Evolutionary conservation across 2,113 vertebrate genomes (phyloP).

Genomic region (Strigops habroptila): DNA sequence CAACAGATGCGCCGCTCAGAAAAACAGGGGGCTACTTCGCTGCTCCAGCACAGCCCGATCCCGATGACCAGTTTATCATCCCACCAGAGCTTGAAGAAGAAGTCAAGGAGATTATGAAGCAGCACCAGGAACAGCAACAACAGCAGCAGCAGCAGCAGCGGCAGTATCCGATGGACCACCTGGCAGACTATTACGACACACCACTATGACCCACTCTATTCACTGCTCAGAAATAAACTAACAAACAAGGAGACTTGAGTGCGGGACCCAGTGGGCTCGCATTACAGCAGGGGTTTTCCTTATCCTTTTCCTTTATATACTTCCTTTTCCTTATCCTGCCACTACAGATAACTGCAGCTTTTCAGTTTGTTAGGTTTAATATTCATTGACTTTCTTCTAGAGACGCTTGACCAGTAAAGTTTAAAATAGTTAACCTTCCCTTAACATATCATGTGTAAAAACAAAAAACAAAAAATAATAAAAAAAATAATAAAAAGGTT

Average conservation of each 20-base stretch:
- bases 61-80: conserved; percentile 96
- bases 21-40: conserved; percentile 94
- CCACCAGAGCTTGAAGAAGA: conserved; percentile 97
- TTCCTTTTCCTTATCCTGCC: conserved; percentile 42
- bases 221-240: conserved; percentile 16
- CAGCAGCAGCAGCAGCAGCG: conserved; percentile 82
- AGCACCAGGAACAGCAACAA: conserved; percentile 89
- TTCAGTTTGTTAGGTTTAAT: conserved; percentile 62
- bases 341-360: conserved; percentile 63
- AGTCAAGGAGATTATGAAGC: conserved; percentile 97
- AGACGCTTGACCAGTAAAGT: conserved; percentile 66
- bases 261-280: conserved; percentile 66
- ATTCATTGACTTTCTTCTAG: conserved; percentile 74
- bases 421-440: conserved; percentile 75
- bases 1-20: conserved; percentile 84
- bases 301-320: conserved; percentile 45
- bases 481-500: conserved; percentile 75
- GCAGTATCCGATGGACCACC: conserved; percentile 78
- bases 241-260: conserved; percentile 38
- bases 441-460: conserved; percentile 91
- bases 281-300: conserved; percentile 62
- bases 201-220: conserved; percentile 82
- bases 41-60: conserved; percentile 92
- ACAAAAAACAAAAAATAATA: conserved; percentile 53
- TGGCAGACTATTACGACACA: conserved; percentile 88